These are phyloP conservation scores for Sitta europaea DNA, from an alignment of 2,113 vertebrate species.

Conservation along the genomic window DNA sequence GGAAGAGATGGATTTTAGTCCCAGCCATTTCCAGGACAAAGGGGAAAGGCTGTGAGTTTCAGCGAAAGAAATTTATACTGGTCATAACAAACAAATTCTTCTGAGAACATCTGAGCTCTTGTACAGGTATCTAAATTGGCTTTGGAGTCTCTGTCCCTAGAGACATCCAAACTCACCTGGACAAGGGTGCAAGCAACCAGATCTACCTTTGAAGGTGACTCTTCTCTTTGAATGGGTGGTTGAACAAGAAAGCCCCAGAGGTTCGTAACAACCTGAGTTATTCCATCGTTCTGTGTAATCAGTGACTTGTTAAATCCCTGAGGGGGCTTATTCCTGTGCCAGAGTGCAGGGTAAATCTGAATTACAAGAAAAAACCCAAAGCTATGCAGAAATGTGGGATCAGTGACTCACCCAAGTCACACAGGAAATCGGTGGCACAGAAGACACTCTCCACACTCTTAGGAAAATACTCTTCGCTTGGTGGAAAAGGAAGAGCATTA, in stretches of 20 bases:
- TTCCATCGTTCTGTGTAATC: background rate
- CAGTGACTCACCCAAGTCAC: background rate
- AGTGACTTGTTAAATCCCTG: background rate
- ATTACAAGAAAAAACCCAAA: background rate
- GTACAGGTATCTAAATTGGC: background rate
- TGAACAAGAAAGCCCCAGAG: background rate
- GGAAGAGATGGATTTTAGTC: background rate
- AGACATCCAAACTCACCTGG: background rate
- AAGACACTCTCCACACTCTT: background rate
- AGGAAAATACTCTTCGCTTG: background rate
- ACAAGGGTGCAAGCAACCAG: background rate
- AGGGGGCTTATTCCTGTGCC: background rate
- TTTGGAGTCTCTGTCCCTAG: background rate
- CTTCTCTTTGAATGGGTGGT: background rate
- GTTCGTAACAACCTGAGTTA: background rate
- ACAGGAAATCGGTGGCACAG: background rate
- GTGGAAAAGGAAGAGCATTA: background rate
- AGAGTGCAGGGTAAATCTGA: background rate
- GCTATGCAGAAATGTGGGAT: background rate
- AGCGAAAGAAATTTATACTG: background rate
- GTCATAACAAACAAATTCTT: background rate
- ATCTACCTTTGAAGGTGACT: background rate
- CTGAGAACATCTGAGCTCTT: background rate
- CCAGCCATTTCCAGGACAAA: background rate
- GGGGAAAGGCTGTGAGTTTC: background rate